Base-by-base conservation (phyloP, 2,888 invertebrate genomes). In the Piscicola geometra region DNA sequence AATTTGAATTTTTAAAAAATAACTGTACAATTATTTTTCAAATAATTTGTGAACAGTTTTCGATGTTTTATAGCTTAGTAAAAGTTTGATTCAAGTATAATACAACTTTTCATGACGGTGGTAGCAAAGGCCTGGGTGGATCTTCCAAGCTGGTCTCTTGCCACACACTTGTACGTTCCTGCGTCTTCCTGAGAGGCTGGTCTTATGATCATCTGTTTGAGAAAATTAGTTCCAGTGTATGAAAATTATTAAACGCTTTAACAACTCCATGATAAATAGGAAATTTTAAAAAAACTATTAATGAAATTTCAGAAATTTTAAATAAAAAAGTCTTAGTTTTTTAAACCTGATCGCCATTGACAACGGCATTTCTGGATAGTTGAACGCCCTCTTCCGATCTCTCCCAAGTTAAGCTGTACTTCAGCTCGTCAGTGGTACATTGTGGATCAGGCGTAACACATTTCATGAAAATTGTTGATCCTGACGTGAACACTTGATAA, bases 131-230 rank as follows among this genome's bases (percentile, higher is more conserved):
- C 60, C n/a, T 56, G 60, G 3, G 60, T 56, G 5, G 60, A 5
- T 21, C 60, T 56, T 3, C 60, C 60, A 15, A 25, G 25, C 60
- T 56, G 60, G 60, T 56, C 60, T 56, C 5, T 56, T 3, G 60
- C 60, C 25, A 56, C 25, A n/a, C 60, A 56, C 25, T 56, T 56
- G 60, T 56, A 56, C 25, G 25, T 25, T 56, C 60, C 60, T 56
- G 21, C 60, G 25, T 56, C 60, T 5, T 25, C 60, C 12, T 5
- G 5, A 5, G 60, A 25, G 5, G 60, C 60, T 21, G 60, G 60
- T 18, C 3, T 18, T 5, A 56, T 56, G 60, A 56, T n/a, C 60
- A 56, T 18, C 60, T 56, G 60, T n/a, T n/a, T n/a, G n/a, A n/a
- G n/a, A n/a, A n/a, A n/a, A n/a, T n/a, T n/a, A n/a, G n/a, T n/a